Base-by-base conservation (phyloP, 2,797 vertebrate species). In the Melanotaenia parkinsoni region DNA sequence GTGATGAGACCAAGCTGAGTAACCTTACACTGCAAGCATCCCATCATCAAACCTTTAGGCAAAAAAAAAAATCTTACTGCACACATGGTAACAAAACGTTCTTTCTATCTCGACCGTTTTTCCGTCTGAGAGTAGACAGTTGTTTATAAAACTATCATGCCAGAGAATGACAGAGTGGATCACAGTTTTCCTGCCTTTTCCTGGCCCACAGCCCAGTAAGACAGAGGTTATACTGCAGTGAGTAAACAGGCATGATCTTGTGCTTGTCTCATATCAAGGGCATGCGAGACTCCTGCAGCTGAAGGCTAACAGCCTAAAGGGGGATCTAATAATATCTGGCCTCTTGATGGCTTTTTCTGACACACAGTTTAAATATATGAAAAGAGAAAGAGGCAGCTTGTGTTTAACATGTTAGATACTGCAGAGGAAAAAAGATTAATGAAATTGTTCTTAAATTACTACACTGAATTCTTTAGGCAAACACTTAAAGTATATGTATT, bases 151-250 rank as follows among this genome's bases (percentile, higher is more conserved):
- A 18, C 45, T 28, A 3, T 67, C 28, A 47, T 37, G 20, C n/a
- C 10, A 0, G 53, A n/a, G 65, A 40, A 74, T 37, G 53, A 51
- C 30, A 6, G 38, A 4, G 24, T 54, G 26, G 26, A 58, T 67
- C 58, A 11, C 50, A 11, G 72, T 37, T 58, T 72, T 58, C 10
- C 22, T 0, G 30, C 32, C 9, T 9, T 9, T 26, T 59, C 13
- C 47, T 70, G 85, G 80, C 40, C 32, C 12, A 18, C 33, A 72
- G 57, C 86, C 85, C 35, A 90, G 1, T 87, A 13, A 75, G 84
- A n/a, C 66, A 79, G 79, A 85, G 89, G 81, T 80, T 64, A 43
- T 8, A 14, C 16, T 1, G 40, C 3, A 43, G 5, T 3, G 3
- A 6, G 79, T 78, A 84, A 89, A 86, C 74, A n/a, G 63, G 62